Evolutionary conservation across 2,113 vertebrate species (phyloP), one percentile per base, ranked within the genome.

Genomic region (Balaenoptera acutorostrata): DNA sequence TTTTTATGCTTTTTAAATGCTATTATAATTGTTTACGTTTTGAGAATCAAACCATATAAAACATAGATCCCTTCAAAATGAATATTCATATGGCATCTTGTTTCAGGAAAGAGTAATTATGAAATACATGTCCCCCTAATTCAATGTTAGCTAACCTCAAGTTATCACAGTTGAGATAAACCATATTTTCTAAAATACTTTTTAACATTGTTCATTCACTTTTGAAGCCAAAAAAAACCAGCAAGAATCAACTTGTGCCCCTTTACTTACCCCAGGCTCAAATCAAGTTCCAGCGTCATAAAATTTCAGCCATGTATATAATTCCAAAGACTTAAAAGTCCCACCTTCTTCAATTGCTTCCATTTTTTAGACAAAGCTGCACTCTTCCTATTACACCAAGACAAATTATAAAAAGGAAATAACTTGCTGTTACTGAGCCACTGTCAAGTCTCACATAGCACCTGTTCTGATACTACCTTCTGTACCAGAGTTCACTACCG

Each of bases 131-230:
- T 92, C 31, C 61, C 72, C 15, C 69, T 93, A 74, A 94, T 61
- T 85, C 64, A 89, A 96, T 41, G 41, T 75, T 66, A 93, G n/a
- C 39, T 61, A 88, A 88, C n/a, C n/a, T 88, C 52, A 63, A 85
- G 20, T 95, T 83, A 83, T 17, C 52, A 68, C 2, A 41, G 12
- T n/a, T 88, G 52, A 78, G 41, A 69, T 81, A 68, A 95, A 46
- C 10, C 11, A 21, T 84, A 64, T 77, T 71, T 93, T 84, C 36
- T 87, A 49, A 90, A 92, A 83, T 52, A 69, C 21, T 71, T 89
- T 92, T 92, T n/a, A 89, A 93, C 6, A 21, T 12, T 44, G 33
- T 68, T 49, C 7, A 20, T 66, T 87, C 36, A 85, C 49, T 88
- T 88, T 72, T 15, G 18, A 74, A 78, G 49, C 29, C 18, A 77